Conservation (phyloP, 2,113 vertebrate species). For the Crotophaga sulcirostris region DNA sequence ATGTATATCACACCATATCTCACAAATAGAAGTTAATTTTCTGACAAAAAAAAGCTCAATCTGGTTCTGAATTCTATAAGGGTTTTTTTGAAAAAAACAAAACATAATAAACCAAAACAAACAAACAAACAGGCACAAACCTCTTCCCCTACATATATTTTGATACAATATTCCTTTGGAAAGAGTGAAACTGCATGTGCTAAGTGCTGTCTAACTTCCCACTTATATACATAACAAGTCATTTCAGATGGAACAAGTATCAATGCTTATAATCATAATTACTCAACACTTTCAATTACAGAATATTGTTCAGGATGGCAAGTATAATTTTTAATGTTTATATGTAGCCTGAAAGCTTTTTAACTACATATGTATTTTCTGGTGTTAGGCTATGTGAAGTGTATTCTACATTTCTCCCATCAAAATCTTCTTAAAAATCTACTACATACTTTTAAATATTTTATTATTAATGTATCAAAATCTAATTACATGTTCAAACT, state of each 20-base stretch:
- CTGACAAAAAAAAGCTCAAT: not conserved
- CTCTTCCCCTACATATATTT: not conserved
- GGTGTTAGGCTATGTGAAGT: accelerated
- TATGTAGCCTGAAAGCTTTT: not conserved
- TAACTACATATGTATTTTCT: not conserved
- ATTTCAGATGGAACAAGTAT: not conserved
- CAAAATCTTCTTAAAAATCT: not conserved
- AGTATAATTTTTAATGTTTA: not conserved
- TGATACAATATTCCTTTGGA: not conserved
- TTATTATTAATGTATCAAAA: not conserved
- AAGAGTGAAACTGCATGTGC: not conserved
- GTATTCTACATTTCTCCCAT: not conserved
- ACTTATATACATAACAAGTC: not conserved
- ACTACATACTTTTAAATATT: not conserved
- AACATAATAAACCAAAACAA: too few relatives aligned
- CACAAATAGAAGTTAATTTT: not conserved
- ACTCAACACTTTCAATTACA: not conserved
- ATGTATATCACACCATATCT: accelerated
- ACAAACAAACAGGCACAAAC: too few relatives aligned
- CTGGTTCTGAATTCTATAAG: not conserved
- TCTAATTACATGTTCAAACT: not conserved
- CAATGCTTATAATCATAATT: not conserved
- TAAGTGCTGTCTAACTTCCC: not conserved
- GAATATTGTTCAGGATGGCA: not conserved
- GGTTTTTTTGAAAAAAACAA: not conserved